Evolutionary conservation across 2,888 invertebrate species (phyloP).

Genomic region (Eucriotettix oculatus): DNA sequence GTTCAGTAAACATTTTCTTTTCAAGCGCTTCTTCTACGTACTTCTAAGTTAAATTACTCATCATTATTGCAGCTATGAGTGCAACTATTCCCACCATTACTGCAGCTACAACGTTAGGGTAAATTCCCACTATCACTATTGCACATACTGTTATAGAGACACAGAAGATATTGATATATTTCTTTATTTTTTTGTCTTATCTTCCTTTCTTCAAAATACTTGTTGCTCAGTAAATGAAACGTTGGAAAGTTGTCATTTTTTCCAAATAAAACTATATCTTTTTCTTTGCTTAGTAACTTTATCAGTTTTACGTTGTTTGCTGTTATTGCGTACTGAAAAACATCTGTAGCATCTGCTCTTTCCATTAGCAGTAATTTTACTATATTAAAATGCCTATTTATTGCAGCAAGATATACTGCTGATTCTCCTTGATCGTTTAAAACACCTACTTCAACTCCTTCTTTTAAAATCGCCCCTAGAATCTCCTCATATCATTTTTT

Average conservation of each 20-base stretch:
- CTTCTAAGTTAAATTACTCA: constrained; percentile 1
- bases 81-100: background rate
- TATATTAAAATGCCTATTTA: background rate
- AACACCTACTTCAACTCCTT: background rate
- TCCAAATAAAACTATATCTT: background rate
- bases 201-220: no score
- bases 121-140: no score
- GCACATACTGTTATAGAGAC: background rate
- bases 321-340: background rate
- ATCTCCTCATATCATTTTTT: background rate
- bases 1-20: constrained; percentile 2
- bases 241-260: background rate
- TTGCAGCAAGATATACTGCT: background rate
- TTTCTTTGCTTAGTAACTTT: no score
- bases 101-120: background rate
- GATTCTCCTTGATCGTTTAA: background rate
- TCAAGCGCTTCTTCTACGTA: background rate
- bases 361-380: background rate
- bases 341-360: background rate
- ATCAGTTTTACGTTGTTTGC: background rate
- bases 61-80: background rate
- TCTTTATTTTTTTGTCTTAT: background rate
- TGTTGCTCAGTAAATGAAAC: no score
- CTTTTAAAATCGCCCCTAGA: background rate
- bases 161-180: no score